Percentiles rank a stretch among this genome's conserved stretches.
phyloP scores from a whole-genome alignment of 2,113 vertebrate genomes.

The Dromiciops gliroides region DNA sequence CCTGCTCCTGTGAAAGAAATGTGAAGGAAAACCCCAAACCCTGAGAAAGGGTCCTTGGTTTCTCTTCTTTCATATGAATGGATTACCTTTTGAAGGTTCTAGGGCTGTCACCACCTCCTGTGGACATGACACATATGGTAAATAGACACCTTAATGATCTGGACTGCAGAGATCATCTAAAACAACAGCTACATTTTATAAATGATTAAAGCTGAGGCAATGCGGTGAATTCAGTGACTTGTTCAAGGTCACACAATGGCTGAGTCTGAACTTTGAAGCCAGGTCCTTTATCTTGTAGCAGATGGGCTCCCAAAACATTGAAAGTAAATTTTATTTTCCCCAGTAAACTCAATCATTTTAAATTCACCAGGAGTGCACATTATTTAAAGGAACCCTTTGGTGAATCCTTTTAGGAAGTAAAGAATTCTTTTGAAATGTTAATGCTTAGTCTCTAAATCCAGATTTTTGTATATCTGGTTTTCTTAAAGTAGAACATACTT shows the following conservation, averaged over 20 bases:
- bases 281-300: background rate
- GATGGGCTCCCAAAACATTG: background rate
- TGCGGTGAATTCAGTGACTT: background rate
- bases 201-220: background rate
- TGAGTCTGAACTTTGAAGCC: background rate
- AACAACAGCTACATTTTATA: background rate
- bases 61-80: background rate
- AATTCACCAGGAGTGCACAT: background rate
- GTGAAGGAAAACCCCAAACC: background rate
- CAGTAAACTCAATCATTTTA: background rate
- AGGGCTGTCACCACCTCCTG: background rate
- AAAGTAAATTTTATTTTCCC: background rate
- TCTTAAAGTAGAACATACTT: background rate
- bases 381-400: background rate
- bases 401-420: background rate
- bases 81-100: background rate
- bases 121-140: background rate
- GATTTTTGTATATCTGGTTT: background rate
- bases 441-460: background rate
- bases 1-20: background rate
- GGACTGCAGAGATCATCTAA: background rate
- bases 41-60: background rate
- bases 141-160: background rate
- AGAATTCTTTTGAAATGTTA: background rate
- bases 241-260: background rate